phyloP scores from a whole-genome alignment of 2,888 invertebrate genomes.

The Macrosiphum euphorbiae region DNA sequence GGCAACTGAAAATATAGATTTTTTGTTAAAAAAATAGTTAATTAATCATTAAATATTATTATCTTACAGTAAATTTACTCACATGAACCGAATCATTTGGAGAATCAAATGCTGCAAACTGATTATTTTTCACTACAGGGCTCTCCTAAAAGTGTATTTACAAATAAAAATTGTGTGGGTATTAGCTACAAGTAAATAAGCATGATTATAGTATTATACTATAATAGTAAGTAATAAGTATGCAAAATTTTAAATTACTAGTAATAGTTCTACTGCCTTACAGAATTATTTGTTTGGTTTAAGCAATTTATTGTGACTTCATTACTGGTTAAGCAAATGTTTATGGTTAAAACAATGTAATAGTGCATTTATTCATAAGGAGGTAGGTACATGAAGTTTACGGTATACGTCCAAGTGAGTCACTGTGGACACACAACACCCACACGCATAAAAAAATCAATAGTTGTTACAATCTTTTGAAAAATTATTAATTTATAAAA shows the following conservation, averaged over 20 bases:
- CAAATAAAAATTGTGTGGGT: not conserved
- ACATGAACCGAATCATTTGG: constrained; percentile 23
- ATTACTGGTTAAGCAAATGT: not conserved
- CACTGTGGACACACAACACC: not conserved
- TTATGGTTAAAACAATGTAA: not conserved
- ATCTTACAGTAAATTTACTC: constrained; percentile 34
- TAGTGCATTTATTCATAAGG: not conserved
- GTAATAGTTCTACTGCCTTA: not conserved
- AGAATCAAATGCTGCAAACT: constrained; percentile 58
- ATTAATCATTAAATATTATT: not conserved
- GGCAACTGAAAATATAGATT: constrained; percentile 40
- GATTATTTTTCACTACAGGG: constrained; percentile 50
- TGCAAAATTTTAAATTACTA: constrained; percentile 5
- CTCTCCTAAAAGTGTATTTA: constrained; percentile 54
- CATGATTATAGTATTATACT: not conserved
- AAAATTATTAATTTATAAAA: not conserved
- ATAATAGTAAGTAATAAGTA: not conserved
- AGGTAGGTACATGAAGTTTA: not conserved
- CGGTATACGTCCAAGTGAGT: not conserved
- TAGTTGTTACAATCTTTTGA: not conserved
- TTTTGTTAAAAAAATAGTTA: not conserved
- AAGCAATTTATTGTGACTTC: not conserved
- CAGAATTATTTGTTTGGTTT: not conserved
- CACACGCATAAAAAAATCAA: not conserved
- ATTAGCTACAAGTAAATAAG: constrained; percentile 4